Evolutionary conservation across 2,888 invertebrate species (phyloP).

Genomic region (Miltochrista miniata): DNA sequence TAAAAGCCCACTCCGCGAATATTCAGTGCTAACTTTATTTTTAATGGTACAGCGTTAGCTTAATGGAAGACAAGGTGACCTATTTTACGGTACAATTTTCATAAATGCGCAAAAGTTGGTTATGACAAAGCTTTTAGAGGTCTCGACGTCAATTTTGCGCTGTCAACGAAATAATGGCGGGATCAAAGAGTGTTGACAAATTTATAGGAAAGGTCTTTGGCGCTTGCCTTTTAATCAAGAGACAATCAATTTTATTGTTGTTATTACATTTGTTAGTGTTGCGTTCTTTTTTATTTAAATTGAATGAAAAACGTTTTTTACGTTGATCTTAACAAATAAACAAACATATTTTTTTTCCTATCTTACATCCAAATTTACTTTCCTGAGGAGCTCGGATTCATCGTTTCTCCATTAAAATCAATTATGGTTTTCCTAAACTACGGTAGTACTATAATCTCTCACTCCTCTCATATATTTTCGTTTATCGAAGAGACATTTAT

Average conservation of each 20-base stretch:
- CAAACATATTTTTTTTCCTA: too few species aligned
- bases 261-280: neutral
- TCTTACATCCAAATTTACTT: too few species aligned
- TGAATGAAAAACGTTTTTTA: too few species aligned
- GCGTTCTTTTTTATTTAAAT: neutral
- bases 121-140: constrained; percentile 70
- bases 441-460: too few species aligned
- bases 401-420: too few species aligned
- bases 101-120: constrained; percentile 70
- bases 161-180: constrained; percentile 22
- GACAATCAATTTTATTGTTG: constrained; percentile 7
- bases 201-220: constrained; percentile 34
- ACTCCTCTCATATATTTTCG: too few species aligned
- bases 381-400: too few species aligned
- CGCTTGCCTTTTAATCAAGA: constrained; percentile 25
- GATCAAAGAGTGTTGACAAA: constrained; percentile 32
- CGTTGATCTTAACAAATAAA: too few species aligned
- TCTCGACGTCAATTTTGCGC: constrained; percentile 53
- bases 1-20: constrained; percentile 72
- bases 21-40: constrained; percentile 68
- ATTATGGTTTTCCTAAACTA: too few species aligned
- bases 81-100: constrained; percentile 77
- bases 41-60: constrained; percentile 73
- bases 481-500: too few species aligned
- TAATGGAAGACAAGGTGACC: constrained; percentile 77